Evolutionary conservation across 23 tunicate species (phyloP), one percentile per base, ranked within the genome.

Genomic region (Corella eumyota): DNA sequence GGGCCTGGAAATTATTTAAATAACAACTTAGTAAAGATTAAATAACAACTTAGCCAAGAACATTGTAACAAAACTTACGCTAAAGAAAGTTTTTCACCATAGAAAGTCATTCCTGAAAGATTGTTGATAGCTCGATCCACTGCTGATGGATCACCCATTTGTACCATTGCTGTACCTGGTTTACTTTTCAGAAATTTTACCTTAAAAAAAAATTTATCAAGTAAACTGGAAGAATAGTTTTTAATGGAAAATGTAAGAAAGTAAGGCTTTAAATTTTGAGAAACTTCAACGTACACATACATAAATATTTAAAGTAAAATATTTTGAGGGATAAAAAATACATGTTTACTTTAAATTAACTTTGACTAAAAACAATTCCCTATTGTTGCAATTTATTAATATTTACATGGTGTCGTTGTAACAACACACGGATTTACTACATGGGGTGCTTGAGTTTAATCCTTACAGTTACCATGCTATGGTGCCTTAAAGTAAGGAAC

Each of bases 131-230:
- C 85, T 28, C 95, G 68, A 20, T 77, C 95, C 29, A 86, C 95
- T 35, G 95, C 71, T 1, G 65, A n/a, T 1, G 95, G 80, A 61
- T 86, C 80, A 1, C 95, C 95, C 86, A 91, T 70, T 51, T 91
- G 92, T 28, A 91, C 98, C 98, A 91, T 91, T 50, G 98, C 98
- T 20, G 98, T 81, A 4, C 90, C 90, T 7, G 83, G 79, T 59
- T 91, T 91, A 69, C 84, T 80, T 49, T 81, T 81, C 63, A 91
- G 68, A 58, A 69, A 91, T 34, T 91, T 91, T 5, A 91, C 66
- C 90, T 91, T 46, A 3, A 61, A 32, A n/a, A 57, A 37, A 61
- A 27, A 24, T 17, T 30, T 20, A 60, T 28, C 50, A 15, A 9
- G 48, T 30, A 9, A 24, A 17, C 21, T 54, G 9, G 60, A 54